Percentiles rank a stretch among this genome's conserved stretches.
Evolutionary conservation across 1,140 invertebrate genomes (phyloP).

Genomic region (Pachyrhynchus sulphureomaculatus): DNA sequence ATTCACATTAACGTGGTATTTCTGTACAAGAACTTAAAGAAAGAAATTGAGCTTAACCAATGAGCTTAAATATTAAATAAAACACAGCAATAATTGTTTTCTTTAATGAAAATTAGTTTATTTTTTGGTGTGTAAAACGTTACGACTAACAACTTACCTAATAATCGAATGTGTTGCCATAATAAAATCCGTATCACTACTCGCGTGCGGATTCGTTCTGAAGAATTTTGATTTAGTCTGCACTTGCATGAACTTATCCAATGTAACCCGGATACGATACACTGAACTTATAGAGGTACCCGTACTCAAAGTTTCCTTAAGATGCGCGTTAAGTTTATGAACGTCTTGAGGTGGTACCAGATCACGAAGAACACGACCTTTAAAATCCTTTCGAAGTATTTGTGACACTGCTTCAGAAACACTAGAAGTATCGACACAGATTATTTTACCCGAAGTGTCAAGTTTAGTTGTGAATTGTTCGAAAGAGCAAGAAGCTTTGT

Average conservation of each 20-base stretch:
- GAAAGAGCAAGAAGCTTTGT: constrained; percentile 72
- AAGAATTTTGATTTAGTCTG: constrained; percentile 88
- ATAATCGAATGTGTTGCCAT: constrained; percentile 90
- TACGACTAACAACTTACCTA: too few species aligned
- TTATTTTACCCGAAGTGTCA: constrained; percentile 81
- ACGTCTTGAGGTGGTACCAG: constrained; percentile 77
- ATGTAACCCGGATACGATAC: constrained; percentile 73
- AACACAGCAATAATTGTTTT: too few species aligned
- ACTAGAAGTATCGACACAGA: constrained; percentile 73
- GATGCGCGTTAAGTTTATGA: constrained; percentile 68
- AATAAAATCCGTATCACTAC: constrained; percentile 78
- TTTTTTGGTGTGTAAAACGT: too few species aligned
- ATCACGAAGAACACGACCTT: constrained; percentile 71
- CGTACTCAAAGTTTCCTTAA: constrained; percentile 71
- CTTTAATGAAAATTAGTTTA: too few species aligned
- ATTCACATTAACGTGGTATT: too few species aligned
- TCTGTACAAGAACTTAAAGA: too few species aligned
- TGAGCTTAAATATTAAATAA: too few species aligned
- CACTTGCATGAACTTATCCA: constrained; percentile 75
- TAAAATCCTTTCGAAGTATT: constrained; percentile 70
- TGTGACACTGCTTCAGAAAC: constrained; percentile 64
- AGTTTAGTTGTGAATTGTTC: constrained; percentile 93
- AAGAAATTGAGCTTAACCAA: too few species aligned
- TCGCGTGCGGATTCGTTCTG: constrained; percentile 65
- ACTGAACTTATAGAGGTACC: constrained; percentile 71